A percentile compares a stretch with the other conserved stretches of the same genome.
Conservation (phyloP, 2,797 vertebrate species). For the Cephalopachus bancanus region DNA sequence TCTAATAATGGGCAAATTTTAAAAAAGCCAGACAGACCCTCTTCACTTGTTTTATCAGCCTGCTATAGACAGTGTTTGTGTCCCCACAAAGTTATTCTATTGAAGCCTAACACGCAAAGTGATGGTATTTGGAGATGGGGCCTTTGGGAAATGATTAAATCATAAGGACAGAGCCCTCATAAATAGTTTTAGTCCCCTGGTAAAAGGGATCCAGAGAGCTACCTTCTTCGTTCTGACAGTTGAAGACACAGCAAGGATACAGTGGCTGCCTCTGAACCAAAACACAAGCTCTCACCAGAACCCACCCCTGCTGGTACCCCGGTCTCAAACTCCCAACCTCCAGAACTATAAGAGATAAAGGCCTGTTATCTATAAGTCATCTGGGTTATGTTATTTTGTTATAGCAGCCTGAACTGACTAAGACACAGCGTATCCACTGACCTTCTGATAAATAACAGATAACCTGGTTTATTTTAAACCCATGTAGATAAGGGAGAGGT, state of each 20-base stretch:
- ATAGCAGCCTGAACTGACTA: background rate
- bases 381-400: background rate
- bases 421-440: background rate
- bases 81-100: background rate
- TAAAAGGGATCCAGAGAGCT: background rate
- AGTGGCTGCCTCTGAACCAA: accelerated
- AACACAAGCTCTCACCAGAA: background rate
- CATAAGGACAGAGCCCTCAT: background rate
- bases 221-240: background rate
- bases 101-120: background rate
- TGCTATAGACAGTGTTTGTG: background rate
- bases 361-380: background rate
- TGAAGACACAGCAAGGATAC: background rate
- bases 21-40: background rate
- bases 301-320: no score
- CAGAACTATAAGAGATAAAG: background rate
- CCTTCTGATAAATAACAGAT: constrained; percentile 69
- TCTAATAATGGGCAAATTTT: background rate
- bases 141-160: background rate
- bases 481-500: background rate
- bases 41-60: background rate
- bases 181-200: background rate
- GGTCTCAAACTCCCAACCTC: background rate
- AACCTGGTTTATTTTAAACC: constrained; percentile 49
- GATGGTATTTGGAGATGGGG: background rate